Evolutionary conservation across 2,888 invertebrate genomes (phyloP), one percentile per base, ranked within the genome.

Genomic region (Synergus umbraculus): DNA sequence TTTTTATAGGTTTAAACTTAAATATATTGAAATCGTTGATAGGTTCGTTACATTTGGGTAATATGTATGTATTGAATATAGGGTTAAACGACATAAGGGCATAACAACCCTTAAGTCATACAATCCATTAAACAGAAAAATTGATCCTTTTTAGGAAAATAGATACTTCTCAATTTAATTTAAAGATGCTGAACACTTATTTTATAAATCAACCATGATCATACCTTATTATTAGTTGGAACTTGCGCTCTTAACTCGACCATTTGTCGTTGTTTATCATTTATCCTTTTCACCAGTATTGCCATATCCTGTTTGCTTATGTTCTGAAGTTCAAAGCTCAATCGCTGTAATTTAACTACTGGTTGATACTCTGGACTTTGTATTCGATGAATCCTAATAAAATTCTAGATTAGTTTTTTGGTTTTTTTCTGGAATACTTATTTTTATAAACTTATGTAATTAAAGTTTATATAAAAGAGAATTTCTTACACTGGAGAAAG

Each of bases 311-410:
- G 29, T 54, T 73, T 73, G 9, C 37, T 37, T 54, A 73, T 15
- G n/a, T 73, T 46, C n/a, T 15, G 22, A 1, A 73, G 15, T 37
- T 41, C 49, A 37, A 7, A 49, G 37, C 37, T 54, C n/a, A 73
- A 37, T 54, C 37, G 49, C 2, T 37, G 49, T n/a, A 73, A 37
- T 37, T 73, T 49, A 0, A 73, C 73, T 8, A 73, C 73, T 4
- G 73, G 73, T 54, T 73, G 49, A 73, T 73, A 73, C 37, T 54
- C 73, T n/a, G 54, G 37, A 73, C 37, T 73, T 13, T 73, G 13
- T 9, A 49, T 12, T 49, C 29, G 54, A 13, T n/a, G 73, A 54
- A 54, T 73, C 18, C 73, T 73, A 41, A 37, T 22, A 37, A 49
- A 54, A 29, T 37, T 1, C 13, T 15, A 9, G 22, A 9, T 69